Evolutionary conservation across 2,888 invertebrate species (phyloP).

Genomic region (Emmelina monodactyla): DNA sequence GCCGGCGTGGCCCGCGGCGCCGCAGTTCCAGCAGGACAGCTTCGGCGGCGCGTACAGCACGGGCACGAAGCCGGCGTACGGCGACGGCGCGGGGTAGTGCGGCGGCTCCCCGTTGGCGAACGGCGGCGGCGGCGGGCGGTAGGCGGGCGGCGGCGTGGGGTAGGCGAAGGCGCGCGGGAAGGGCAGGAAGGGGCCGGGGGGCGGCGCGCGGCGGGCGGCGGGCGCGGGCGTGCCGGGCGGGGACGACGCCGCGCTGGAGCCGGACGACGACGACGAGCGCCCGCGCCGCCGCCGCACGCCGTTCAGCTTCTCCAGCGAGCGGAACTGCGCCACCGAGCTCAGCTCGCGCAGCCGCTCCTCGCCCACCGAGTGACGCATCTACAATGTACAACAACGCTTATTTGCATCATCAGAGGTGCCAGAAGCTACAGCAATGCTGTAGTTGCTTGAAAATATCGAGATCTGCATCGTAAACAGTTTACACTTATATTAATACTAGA

Average conservation of each 20-base stretch:
- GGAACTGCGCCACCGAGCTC: conserved; percentile 60
- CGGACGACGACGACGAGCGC: conserved; percentile 26
- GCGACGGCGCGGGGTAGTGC: conserved; percentile 48
- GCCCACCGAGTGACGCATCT: conserved; percentile 70
- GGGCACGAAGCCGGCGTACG: conserved; percentile 55
- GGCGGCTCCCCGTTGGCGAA: conserved; percentile 57
- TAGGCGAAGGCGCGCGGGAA: conserved; percentile 48
- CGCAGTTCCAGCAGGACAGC: conserved; percentile 92
- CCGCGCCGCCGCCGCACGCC: conserved; percentile 56
- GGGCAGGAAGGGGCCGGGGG: conserved; percentile 34
- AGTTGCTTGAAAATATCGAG: too few species aligned
- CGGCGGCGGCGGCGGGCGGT: conserved; percentile 48
- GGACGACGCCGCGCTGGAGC: conserved; percentile 54
- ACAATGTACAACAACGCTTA: too few species aligned
- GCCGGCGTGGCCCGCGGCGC: conserved; percentile 82
- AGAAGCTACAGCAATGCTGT: too few species aligned
- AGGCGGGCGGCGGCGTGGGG: conserved; percentile 45
- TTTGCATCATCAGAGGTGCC: too few species aligned
- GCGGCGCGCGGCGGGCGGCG: conserved; percentile 38
- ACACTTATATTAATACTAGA: too few species aligned
- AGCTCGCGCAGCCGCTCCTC: conserved; percentile 71
- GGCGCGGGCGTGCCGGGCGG: conserved; percentile 49
- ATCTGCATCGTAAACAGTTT: too few species aligned
- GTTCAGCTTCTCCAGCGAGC: conserved; percentile 65
- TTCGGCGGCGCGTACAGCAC: conserved; percentile 68